Evolutionary conservation across 2,113 vertebrate species (phyloP).

Genomic region (Oreotrochilus melanogaster): DNA sequence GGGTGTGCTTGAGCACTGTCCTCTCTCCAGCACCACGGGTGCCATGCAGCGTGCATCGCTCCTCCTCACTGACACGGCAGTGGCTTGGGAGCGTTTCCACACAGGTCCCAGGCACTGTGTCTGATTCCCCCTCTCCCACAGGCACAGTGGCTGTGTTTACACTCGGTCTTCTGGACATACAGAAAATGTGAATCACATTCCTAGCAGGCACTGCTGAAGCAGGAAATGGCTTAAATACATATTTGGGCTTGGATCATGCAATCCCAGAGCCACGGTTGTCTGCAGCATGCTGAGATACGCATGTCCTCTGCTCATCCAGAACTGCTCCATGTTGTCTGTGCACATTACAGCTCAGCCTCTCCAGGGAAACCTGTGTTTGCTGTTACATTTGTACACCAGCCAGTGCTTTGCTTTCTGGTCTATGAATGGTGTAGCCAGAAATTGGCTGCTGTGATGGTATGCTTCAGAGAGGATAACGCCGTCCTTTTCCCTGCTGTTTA

Average conservation of each 20-base stretch:
- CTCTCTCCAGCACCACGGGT: background rate
- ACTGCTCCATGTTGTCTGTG: background rate
- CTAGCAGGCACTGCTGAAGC: background rate
- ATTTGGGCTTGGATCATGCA: background rate
- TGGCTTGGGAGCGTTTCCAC: rapidly evolving
- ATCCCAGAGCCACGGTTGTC: background rate
- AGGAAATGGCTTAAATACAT: background rate
- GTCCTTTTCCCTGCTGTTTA: background rate
- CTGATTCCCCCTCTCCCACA: background rate
- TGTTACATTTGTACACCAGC: background rate
- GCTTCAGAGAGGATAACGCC: constrained; percentile 17
- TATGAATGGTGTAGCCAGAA: constrained; percentile 16
- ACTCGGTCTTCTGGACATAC: background rate
- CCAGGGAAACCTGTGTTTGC: background rate
- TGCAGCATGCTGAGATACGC: background rate
- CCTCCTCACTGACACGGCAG: background rate
- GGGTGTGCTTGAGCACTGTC: background rate
- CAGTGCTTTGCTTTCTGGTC: constrained; percentile 26
- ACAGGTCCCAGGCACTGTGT: background rate
- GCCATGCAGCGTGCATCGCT: background rate
- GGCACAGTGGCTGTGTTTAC: background rate
- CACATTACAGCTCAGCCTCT: constrained; percentile 12
- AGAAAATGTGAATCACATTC: background rate
- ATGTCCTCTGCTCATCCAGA: constrained; percentile 8
- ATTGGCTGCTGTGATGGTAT: background rate